Base-by-base conservation (phyloP, 1,140 invertebrate genomes). In the Colletes gigas region DNA sequence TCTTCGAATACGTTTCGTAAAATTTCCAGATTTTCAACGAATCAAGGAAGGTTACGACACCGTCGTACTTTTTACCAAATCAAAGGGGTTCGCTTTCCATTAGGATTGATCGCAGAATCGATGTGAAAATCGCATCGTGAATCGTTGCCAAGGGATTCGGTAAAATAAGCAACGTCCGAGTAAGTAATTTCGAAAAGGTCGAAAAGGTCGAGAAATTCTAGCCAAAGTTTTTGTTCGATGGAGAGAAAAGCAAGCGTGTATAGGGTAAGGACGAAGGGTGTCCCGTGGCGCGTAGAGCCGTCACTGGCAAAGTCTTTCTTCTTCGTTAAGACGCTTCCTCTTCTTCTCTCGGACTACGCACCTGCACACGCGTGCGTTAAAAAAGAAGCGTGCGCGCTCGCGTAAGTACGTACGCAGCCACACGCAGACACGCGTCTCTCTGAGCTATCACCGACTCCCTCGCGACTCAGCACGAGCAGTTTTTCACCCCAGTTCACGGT, bases 401-500 rank as follows among this genome's bases (percentile, higher is more conserved):
- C 70, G 70, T 63, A 57, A 66, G 30, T 70, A 80, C 65, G 47
- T 52, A 4, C 59, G 4, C 60, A 14, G 3, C 0, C 60, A 30
- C 60, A 21, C 47, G 47, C 3, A n/a, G 54, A n/a, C 21, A 47
- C 63, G 19, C 69, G 68, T 41, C 50, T 41, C 50, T 63, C 70
- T 62, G 55, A 84, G 72, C 70, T 81, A 78, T 68, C 67, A 78
- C 67, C 78, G 82, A 76, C 79, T 57, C 83, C 82, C 73, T 73
- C 83, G 75, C 83, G 78, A 86, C 83, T 83, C 82, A 88, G 78
- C 81, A 82, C 81, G 84, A 88, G 83, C 67, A 89, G 88, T 89
- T 86, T 92, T 92, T 90, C 90, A 91, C 89, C 89, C 90, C 87
- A 91, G 87, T 92, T 92, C 92, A 90, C 89, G 91, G 89, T 93